Percentiles rank a stretch among this genome's conserved stretches.
Evolutionary conservation across 1,140 invertebrate species (phyloP).

Genomic region (Bursaphelenchus mucronatus): DNA sequence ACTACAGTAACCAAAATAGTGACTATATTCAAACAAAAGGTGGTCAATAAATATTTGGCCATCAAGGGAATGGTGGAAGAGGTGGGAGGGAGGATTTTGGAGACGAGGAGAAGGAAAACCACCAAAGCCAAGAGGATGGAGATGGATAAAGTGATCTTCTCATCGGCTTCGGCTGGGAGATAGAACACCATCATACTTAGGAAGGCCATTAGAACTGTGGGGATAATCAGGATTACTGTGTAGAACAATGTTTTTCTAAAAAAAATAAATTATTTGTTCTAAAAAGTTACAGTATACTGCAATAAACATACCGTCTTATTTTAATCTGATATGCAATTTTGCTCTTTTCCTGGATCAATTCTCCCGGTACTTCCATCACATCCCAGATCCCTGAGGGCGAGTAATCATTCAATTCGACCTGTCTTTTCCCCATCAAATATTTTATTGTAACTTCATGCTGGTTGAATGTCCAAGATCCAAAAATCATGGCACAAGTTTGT

Average conservation of each 20-base stretch:
- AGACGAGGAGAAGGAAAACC: constrained; percentile 93
- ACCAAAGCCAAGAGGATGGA: constrained; percentile 96
- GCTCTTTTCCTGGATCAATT: constrained; percentile 62
- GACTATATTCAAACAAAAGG: constrained; percentile 98
- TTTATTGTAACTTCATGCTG: constrained; percentile 41
- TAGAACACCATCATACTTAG: constrained; percentile 84
- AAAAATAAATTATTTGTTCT: not conserved
- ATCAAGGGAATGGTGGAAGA: constrained; percentile 89
- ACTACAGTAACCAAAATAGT: constrained; percentile 92
- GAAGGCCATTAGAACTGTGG: constrained; percentile 74
- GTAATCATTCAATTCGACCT: constrained; percentile 89
- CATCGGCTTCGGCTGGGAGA: constrained; percentile 72
- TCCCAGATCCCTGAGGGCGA: constrained; percentile 90
- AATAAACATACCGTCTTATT: constrained; percentile 46
- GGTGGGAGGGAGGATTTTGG: constrained; percentile 94
- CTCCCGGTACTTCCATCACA: constrained; percentile 90
- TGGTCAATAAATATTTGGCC: constrained; percentile 96
- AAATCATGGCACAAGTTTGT: constrained; percentile 87
- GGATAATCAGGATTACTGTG: constrained; percentile 73
- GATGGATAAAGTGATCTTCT: constrained; percentile 90
- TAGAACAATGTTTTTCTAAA: constrained; percentile 74
- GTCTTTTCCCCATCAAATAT: constrained; percentile 47
- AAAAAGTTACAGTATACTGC: not conserved
- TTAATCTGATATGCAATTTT: constrained; percentile 56
- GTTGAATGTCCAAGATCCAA: constrained; percentile 97